Evolutionary conservation across 2,888 invertebrate species (phyloP).

Genomic region (Phorcus lineatus): DNA sequence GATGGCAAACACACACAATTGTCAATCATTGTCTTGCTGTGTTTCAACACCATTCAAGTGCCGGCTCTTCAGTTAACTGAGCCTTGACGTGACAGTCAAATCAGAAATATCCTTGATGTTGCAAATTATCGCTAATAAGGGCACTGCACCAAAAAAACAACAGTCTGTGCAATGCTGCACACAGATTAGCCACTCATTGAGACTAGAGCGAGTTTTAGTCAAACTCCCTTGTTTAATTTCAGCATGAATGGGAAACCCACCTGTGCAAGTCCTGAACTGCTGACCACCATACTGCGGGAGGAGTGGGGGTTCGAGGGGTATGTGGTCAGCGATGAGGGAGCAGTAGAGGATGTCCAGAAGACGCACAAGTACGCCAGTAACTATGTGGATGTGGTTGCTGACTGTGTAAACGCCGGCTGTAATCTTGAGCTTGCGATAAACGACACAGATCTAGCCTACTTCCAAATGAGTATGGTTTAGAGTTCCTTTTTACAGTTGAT

Average conservation of each 20-base stretch:
- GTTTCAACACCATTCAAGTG: no score
- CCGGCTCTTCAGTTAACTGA: no score
- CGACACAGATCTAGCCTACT: conserved; percentile 1
- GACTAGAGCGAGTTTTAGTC: no score
- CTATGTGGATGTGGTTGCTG: conserved; percentile 58
- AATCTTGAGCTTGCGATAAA: conserved; percentile 53
- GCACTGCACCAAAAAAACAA: no score
- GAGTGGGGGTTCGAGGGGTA: conserved; percentile 70
- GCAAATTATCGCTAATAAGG: no score
- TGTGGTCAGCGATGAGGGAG: conserved; percentile 70
- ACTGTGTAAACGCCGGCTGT: conserved; percentile 59
- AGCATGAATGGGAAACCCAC: conserved; percentile 71
- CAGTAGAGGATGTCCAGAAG: conserved; percentile 62
- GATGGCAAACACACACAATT: no score
- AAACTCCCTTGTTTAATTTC: not conserved
- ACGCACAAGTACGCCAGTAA: conserved; percentile 61
- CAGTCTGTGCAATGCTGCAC: no score
- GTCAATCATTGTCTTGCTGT: no score
- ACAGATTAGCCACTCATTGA: no score
- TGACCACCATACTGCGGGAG: conserved; percentile 64
- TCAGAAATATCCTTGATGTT: no score
- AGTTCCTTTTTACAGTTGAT: no score
- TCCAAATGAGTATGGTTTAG: conserved; percentile 17
- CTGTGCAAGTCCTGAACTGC: conserved; percentile 64
- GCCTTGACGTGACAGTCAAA: no score